A percentile compares a stretch with the other conserved stretches of the same genome.
Conservation (phyloP, 2,888 invertebrate genomes). For the Drosophila cracens region DNA sequence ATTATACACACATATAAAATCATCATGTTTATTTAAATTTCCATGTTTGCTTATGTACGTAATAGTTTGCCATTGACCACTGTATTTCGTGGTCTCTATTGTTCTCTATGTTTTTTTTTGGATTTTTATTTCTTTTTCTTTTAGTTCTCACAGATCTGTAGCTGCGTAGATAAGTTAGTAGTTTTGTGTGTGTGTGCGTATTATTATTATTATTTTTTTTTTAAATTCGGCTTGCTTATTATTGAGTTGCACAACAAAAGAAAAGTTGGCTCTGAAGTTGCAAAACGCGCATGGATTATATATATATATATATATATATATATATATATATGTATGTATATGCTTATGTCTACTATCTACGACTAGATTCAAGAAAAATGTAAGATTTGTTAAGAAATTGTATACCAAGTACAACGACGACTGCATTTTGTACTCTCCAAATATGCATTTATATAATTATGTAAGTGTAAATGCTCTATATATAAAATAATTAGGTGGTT, state of each 20-base stretch:
- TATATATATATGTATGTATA: background rate
- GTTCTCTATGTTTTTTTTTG: constrained; percentile 2
- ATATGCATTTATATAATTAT: constrained; percentile 10
- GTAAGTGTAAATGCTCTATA: constrained; percentile 2
- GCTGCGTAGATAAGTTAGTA: constrained; percentile 28
- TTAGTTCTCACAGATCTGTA: constrained; percentile 43
- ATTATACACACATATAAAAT: constrained; percentile 61
- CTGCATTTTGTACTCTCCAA: constrained; percentile 26
- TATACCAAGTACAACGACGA: constrained; percentile 35
- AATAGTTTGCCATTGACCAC: constrained; percentile 77
- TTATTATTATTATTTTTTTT: background rate
- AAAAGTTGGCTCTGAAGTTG: constrained; percentile 10
- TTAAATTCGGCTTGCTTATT: constrained; percentile 69
- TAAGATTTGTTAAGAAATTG: background rate
- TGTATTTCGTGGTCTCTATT: constrained; percentile 16
- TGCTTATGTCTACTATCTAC: background rate
- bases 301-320: background rate
- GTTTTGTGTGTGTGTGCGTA: background rate
- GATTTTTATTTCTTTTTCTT: constrained; percentile 8
- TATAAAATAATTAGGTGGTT: constrained; percentile 1
- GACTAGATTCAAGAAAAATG: background rate
- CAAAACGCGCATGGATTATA: background rate
- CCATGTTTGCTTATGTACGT: constrained; percentile 62
- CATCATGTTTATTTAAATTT: constrained; percentile 43
- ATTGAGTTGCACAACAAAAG: constrained; percentile 8